These are phyloP conservation scores for Drusus annulatus DNA, from an alignment of 1,140 invertebrate genomes.

Conservation along the genomic window DNA sequence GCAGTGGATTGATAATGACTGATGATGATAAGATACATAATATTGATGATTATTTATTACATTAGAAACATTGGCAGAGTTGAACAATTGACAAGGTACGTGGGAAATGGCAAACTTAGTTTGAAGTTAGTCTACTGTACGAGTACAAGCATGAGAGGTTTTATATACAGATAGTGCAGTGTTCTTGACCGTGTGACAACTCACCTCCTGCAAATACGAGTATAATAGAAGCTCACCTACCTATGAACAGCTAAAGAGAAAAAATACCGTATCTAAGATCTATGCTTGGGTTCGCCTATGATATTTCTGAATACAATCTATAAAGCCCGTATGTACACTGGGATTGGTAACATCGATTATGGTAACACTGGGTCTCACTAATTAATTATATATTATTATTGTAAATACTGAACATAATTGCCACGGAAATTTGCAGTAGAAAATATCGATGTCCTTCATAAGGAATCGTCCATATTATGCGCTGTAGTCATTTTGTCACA, in stretches of 20 bases:
- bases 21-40: no score
- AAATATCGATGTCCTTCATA: constrained; percentile 39
- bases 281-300: neutral
- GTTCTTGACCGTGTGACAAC: neutral
- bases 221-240: constrained; percentile 1
- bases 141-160: neutral
- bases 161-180: neutral
- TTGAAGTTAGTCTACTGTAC: neutral
- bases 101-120: no score
- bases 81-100: no score
- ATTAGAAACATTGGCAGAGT: no score
- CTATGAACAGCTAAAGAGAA: neutral
- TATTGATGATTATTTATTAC: no score
- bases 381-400: neutral
- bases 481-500: neutral
- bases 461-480: constrained; percentile 31
- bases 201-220: neutral
- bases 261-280: neutral
- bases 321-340: constrained; percentile 26
- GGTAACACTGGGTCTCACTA: constrained; percentile 16
- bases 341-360: constrained; percentile 31
- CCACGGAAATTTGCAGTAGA: constrained; percentile 3
- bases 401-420: constrained; percentile 30
- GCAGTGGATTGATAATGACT: no score
- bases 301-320: constrained; percentile 27